These are phyloP conservation scores for Platycercus adscitus DNA, from an alignment of 2,113 vertebrate genomes.

Conservation along the genomic window DNA sequence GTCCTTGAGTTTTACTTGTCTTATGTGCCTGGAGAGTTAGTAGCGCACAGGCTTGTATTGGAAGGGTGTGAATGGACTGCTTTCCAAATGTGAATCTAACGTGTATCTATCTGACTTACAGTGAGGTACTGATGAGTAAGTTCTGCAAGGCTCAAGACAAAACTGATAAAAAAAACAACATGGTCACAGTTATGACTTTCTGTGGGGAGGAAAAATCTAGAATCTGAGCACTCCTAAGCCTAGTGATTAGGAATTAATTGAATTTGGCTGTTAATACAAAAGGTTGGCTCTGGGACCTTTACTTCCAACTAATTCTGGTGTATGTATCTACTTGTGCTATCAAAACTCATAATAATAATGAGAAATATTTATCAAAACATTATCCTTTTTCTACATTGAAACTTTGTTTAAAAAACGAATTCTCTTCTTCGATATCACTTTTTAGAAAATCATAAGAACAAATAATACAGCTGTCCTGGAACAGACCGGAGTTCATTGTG, in stretches of 20 bases:
- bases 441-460: neutral
- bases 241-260: neutral
- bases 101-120: neutral
- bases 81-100: neutral
- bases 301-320: neutral
- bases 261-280: neutral
- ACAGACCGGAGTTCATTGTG: neutral
- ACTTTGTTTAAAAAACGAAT: neutral
- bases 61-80: neutral
- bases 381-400: neutral
- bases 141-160: neutral
- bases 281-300: neutral
- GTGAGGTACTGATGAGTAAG: neutral
- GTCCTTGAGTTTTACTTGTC: neutral
- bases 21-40: neutral
- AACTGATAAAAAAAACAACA: neutral
- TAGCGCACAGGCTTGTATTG: neutral
- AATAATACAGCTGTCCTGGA: neutral
- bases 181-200: neutral
- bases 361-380: neutral
- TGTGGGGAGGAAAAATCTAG: neutral
- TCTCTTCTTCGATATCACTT: neutral
- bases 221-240: neutral
- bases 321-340: neutral
- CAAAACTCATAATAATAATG: neutral